phyloP scores from a whole-genome alignment of 1,140 invertebrate species.

The Drosophila biarmipes region DNA sequence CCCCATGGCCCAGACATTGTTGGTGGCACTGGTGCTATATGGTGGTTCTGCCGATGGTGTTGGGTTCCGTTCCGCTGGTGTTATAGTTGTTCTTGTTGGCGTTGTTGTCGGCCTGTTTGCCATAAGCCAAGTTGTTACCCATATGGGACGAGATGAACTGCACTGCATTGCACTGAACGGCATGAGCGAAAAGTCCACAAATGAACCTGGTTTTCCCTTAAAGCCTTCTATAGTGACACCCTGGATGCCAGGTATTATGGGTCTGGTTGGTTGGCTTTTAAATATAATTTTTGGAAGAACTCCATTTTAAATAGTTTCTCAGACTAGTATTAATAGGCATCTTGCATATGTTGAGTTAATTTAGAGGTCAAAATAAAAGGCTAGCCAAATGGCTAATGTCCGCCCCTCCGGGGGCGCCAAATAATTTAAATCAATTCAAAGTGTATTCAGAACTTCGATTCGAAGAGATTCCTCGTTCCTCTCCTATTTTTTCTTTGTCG shows the following conservation, averaged over 20 bases:
- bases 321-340: no score
- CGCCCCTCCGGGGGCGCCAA: background rate
- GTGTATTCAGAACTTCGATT: slow-evolving; percentile 3
- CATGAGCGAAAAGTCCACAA: slow-evolving; percentile 13
- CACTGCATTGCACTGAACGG: slow-evolving; percentile 10
- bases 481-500: slow-evolving; percentile 13
- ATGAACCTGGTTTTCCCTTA: slow-evolving; percentile 17
- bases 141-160: slow-evolving; percentile 39
- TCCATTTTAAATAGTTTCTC: background rate
- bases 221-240: background rate
- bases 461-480: background rate
- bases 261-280: background rate
- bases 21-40: slow-evolving; percentile 3
- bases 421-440: background rate
- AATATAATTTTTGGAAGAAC: background rate
- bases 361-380: background rate
- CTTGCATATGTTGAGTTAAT: background rate
- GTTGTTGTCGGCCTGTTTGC: slow-evolving; percentile 49
- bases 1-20: slow-evolving; percentile 63
- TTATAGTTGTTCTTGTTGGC: slow-evolving; percentile 9
- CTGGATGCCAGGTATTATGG: background rate
- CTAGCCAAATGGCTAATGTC: background rate
- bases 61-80: slow-evolving; percentile 1
- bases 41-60: slow-evolving; percentile 7
- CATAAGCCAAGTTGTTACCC: slow-evolving; percentile 42